Percentiles rank a stretch among this genome's conserved stretches.
Conservation (phyloP, 2,113 vertebrate species). For the Daboia siamensis region DNA sequence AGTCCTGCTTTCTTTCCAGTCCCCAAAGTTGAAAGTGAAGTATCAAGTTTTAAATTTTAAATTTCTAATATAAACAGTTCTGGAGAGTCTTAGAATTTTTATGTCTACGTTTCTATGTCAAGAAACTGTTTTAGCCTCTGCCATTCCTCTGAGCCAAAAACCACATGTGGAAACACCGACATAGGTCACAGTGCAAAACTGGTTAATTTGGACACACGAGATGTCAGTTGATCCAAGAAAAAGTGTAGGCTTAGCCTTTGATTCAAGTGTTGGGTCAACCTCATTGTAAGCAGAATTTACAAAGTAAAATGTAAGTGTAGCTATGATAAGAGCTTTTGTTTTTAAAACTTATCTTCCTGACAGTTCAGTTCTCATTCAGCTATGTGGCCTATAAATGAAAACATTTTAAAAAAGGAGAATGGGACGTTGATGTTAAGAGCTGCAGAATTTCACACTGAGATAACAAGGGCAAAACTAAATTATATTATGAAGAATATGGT, state of each 20-base stretch:
- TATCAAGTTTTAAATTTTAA: not conserved
- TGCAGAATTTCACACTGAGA: not conserved
- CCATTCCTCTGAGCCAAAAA: not conserved
- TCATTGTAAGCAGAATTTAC: not conserved
- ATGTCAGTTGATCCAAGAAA: not conserved
- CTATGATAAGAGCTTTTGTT: not conserved
- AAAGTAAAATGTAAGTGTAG: not conserved
- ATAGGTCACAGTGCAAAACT: too few species aligned
- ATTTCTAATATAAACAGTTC: not conserved
- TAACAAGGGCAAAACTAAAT: not conserved
- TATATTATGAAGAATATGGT: not conserved
- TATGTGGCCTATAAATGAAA: not conserved
- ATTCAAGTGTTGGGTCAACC: not conserved
- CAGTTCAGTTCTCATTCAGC: not conserved
- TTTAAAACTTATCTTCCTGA: not conserved
- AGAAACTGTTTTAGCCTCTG: not conserved
- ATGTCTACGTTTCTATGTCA: not conserved
- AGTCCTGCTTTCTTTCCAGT: not conserved
- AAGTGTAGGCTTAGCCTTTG: not conserved
- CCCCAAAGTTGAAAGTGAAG: not conserved
- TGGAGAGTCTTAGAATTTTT: not conserved
- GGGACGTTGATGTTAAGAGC: not conserved
- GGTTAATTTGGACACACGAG: not conserved
- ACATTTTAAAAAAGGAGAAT: not conserved
- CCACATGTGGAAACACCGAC: not conserved